phyloP scores from a whole-genome alignment of 2,888 invertebrate species.

The Pristionchus fissidentatus region DNA sequence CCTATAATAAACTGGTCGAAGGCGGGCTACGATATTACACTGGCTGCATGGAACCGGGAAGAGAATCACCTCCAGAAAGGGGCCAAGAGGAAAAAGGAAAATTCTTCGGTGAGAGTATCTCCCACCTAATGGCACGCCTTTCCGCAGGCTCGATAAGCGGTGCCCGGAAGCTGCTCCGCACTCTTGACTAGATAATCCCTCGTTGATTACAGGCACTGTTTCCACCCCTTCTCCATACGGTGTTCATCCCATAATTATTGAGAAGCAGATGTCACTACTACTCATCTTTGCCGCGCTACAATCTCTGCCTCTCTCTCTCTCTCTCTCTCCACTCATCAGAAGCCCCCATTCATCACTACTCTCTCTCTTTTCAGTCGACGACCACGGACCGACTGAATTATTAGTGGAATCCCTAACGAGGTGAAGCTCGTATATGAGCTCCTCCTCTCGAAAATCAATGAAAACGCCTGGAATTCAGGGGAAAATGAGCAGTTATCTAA shows the following conservation, averaged over 20 bases:
- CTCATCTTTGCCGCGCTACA: slow-evolving; percentile 17
- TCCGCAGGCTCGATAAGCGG: not conserved
- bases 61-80: too few species aligned
- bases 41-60: too few species aligned
- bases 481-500: too few species aligned
- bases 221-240: slow-evolving; percentile 13
- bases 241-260: slow-evolving; percentile 10
- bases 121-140: too few species aligned
- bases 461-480: too few species aligned
- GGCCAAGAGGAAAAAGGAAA: too few species aligned
- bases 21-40: too few species aligned
- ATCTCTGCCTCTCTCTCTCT: not conserved
- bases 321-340: slow-evolving; percentile 14
- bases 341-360: slow-evolving; percentile 16
- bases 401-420: slow-evolving; percentile 25
- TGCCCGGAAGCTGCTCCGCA: not conserved
- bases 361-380: too few species aligned
- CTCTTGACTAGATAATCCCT: not conserved
- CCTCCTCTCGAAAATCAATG: too few species aligned
- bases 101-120: too few species aligned
- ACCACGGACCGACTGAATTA: slow-evolving; percentile 38
- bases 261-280: slow-evolving; percentile 20
- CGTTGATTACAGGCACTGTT: not conserved
- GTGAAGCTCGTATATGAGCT: too few species aligned
- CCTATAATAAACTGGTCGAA: too few species aligned